Evolutionary conservation across 2,113 vertebrate species (phyloP).

Genomic region (Otocyon megalotis): DNA sequence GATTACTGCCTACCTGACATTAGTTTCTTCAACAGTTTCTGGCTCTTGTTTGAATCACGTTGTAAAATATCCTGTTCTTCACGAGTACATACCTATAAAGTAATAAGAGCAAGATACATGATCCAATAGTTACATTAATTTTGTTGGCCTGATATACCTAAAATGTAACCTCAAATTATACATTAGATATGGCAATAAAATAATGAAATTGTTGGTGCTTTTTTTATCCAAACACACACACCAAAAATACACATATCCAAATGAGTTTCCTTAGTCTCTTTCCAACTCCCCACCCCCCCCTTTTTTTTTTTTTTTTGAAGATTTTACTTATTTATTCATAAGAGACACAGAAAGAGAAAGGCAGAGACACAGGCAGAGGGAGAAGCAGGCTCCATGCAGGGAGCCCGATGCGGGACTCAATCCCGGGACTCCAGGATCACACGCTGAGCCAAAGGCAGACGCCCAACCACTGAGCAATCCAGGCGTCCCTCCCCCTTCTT

Average conservation of each 20-base stretch:
- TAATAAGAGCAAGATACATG: not conserved
- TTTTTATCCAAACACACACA: constrained; percentile 3
- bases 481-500: not conserved
- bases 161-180: constrained; percentile 53
- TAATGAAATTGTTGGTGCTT: not conserved
- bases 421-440: no score
- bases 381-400: no score
- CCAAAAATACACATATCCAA: constrained; percentile 3
- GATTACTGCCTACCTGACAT: constrained; percentile 90
- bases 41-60: constrained; percentile 98
- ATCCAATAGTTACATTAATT: constrained; percentile 1
- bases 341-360: no score
- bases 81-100: constrained; percentile 94
- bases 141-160: not conserved
- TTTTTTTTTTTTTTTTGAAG: not conserved
- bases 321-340: no score
- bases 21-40: constrained; percentile 97
- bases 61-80: constrained; percentile 97
- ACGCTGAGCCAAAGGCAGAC: no score
- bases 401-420: no score
- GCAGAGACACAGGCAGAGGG: no score
- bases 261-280: constrained; percentile 12
- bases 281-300: not conserved
- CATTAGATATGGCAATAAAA: not conserved
- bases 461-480: no score